These are phyloP conservation scores for Apteryx mantelli DNA, from an alignment of 2,113 vertebrate genomes.

Conservation along the genomic window DNA sequence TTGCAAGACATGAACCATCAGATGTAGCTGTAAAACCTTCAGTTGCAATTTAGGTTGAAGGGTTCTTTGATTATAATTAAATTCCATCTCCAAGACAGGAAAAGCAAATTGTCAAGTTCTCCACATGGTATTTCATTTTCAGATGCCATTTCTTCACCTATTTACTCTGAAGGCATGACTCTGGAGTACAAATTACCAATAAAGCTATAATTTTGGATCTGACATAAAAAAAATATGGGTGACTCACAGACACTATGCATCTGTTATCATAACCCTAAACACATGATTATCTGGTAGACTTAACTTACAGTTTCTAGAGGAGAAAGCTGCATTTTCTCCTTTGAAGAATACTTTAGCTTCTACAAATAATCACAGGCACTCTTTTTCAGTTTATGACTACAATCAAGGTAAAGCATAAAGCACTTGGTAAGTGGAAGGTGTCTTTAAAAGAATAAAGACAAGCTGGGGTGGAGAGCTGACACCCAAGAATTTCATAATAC, in stretches of 20 bases:
- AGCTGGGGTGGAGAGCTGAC: background rate
- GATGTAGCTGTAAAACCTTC: background rate
- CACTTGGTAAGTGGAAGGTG: background rate
- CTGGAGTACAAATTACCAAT: background rate
- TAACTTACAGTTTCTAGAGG: background rate
- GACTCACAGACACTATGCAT: conserved; percentile 12
- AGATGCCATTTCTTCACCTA: conserved; percentile 31
- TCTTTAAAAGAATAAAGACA: background rate
- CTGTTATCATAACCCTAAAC: conserved; percentile 38
- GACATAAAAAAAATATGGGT: conserved; percentile 16
- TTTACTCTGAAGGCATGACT: conserved; percentile 1
- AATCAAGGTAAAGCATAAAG: background rate
- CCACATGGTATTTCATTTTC: conserved; percentile 21
- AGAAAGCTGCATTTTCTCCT: conserved; percentile 8
- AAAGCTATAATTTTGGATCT: conserved; percentile 43
- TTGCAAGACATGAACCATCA: background rate
- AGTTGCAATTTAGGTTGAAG: conserved; percentile 16
- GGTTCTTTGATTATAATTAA: conserved; percentile 41
- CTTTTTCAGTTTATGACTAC: background rate
- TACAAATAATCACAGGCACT: background rate
- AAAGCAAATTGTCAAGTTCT: background rate
- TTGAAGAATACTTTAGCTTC: background rate
- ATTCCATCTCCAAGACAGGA: background rate
- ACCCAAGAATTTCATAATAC: background rate
- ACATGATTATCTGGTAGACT: background rate